These are phyloP conservation scores for Ichneumoninae sp. DNA, from an alignment of 2,888 invertebrate species.

Conservation along the genomic window DNA sequence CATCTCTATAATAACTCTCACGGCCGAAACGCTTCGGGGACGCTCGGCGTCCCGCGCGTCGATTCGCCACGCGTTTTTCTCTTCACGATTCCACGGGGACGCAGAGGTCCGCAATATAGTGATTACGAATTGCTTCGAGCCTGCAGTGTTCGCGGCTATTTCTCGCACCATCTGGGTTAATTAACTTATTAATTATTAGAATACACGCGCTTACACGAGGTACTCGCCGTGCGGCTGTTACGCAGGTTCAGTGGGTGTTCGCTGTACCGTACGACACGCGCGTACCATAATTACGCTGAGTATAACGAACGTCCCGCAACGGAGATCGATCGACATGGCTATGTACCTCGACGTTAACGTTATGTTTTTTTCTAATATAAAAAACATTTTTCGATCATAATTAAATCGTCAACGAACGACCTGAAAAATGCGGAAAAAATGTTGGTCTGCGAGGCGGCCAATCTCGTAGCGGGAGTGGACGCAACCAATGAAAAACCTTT, in stretches of 20 bases:
- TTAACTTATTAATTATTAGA: constrained; percentile 58
- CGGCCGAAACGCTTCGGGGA: background rate
- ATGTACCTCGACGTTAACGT: background rate
- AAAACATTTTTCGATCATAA: background rate
- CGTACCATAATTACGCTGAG: constrained; percentile 21
- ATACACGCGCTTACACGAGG: background rate
- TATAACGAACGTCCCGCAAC: constrained; percentile 22
- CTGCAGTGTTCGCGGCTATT: background rate
- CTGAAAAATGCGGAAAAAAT: background rate
- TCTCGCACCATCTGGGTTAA: constrained; percentile 45
- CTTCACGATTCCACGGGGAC: constrained; percentile 10
- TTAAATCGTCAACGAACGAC: background rate
- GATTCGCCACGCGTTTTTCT: constrained; percentile 15
- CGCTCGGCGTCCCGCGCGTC: background rate
- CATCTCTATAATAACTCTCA: constrained; percentile 12
- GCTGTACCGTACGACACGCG: constrained; percentile 3
- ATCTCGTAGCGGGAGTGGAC: background rate
- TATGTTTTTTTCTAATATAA: background rate
- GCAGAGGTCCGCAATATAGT: background rate
- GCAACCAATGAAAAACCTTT: background rate
- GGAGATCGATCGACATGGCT: background rate
- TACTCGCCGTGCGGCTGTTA: background rate
- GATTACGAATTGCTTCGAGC: background rate
- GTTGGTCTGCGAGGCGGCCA: background rate
- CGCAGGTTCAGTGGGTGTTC: background rate